Base-by-base conservation (phyloP, 2,797 vertebrate genomes). In the Fringilla coelebs region DNA sequence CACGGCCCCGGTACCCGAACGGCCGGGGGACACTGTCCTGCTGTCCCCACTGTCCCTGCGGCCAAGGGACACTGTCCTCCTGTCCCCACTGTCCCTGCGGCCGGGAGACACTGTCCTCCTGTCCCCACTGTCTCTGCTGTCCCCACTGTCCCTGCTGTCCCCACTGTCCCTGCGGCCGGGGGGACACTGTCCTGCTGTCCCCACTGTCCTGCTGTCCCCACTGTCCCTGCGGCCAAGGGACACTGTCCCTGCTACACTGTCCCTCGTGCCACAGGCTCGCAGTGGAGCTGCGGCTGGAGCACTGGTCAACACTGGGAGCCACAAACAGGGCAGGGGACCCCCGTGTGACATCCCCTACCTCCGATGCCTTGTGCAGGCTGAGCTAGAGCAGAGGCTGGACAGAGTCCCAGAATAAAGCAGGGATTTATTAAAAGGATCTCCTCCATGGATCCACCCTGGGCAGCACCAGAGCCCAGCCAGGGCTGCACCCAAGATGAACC, bases 241-340 rank as follows among this genome's bases (percentile, higher is more conserved):
- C 32, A 32, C 13, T 38, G 46, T 21, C 58, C 58, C 31, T 13
- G 25, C 25, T 29, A 1, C 45, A 7, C 22, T 29, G 83, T 48
- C 31, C 49, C 57, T 3, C 0, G 18, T 49, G 71, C n/a, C 51
- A 4, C 17, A 7, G n/a, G 7, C 16, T 20, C 0, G 0, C 3
- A 1, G 1, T 17, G 31, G 17, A 43, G 40, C n/a, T 19, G 60
- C 10, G 8, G 5, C 38, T 54, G 28, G 10, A 45, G 48, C 66
- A 31, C 74, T 61, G 78, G 24, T 32, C 57, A 24, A 1, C 26
- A 7, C 45, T 21, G 78, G 89, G 81, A 68, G 43, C 11, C 7
- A 8, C n/a, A 32, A 11, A 10, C 18, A 10, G 43, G 43, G 48
- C 38, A 52, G 9, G 28, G 1, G 1, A 7, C 10, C 15, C 46